Base-by-base conservation (phyloP, 1,140 invertebrate species). In the Rhagoletis pomonella region DNA sequence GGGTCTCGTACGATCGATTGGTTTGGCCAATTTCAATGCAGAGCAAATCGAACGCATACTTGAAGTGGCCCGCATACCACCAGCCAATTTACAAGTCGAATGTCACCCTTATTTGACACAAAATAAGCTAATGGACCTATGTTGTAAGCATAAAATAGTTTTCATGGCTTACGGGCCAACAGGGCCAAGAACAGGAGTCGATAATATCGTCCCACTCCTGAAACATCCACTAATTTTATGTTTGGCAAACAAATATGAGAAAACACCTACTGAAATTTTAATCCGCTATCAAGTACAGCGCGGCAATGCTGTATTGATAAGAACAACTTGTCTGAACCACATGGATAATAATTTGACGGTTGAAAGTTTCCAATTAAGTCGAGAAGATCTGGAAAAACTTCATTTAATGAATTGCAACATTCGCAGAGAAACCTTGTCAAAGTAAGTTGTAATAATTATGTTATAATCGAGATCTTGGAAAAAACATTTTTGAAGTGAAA, bases 11-110 rank as follows among this genome's bases (percentile, higher is more conserved):
- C 95, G 94, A 73, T 96, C 96, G 58, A 97, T 99, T 89, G 98
- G 98, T 0, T 89, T 99, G 1, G 98, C 97, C n/a, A 99, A 99
- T 93, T 99, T 99, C 90, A 98, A 98, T 90, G 95, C 94, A 62
- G 93, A 95, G 69, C 98, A 99, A 93, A 95, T 98, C 6, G 94
- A 96, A 77, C 94, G 96, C 14, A 89, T 99, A 3, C 89, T 98
- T 9, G 93, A 95, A 6, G 92, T 93, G 29, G 95, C 95, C 0
- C 95, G 93, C 64, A 95, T 98, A 19, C 96, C 96, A 88, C 98
- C 98, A 0, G 95, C 95, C 0, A 95, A 95, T 5, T 95, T 97
- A 89, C 98, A 92, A 65, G 95, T 98, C 85, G 98, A 99, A 93
- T 96, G 96, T 88, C 97, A 98, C 92, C 96, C 96, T 0, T 98